Evolutionary conservation across 2,797 vertebrate genomes (phyloP).

Genomic region (Fistularia tabacaria): DNA sequence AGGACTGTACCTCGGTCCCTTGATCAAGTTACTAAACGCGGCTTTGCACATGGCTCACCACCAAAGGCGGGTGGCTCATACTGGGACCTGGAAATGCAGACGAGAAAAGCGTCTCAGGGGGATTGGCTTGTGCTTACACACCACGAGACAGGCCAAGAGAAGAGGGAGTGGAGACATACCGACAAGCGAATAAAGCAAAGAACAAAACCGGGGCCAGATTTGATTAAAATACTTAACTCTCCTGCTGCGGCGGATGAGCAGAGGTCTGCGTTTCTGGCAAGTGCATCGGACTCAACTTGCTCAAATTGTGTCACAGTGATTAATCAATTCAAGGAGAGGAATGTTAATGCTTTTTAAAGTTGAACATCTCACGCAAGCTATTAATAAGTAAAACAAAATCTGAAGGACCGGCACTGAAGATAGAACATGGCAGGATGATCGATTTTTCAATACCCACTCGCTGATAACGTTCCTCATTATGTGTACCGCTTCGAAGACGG

Average conservation of each 20-base stretch:
- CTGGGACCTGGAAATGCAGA: slow-evolving; percentile 67
- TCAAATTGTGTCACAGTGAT: slow-evolving; percentile 32
- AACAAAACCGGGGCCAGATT: slow-evolving; percentile 38
- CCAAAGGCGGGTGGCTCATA: slow-evolving; percentile 63
- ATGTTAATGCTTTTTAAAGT: slow-evolving; percentile 35
- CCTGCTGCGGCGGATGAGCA: too few relatives aligned
- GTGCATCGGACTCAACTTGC: not conserved
- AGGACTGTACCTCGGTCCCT: slow-evolving; percentile 69
- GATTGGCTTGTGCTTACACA: slow-evolving; percentile 69
- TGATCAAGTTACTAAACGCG: slow-evolving; percentile 74
- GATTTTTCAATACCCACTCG: slow-evolving; percentile 48
- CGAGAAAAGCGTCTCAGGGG: slow-evolving; percentile 63
- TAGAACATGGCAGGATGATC: slow-evolving; percentile 48
- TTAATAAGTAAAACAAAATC: slow-evolving; percentile 40
- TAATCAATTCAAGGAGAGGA: slow-evolving; percentile 13
- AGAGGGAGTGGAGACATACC: slow-evolving; percentile 22
- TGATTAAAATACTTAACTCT: too few relatives aligned
- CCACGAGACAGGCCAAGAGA: slow-evolving; percentile 56
- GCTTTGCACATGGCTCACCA: slow-evolving; percentile 71
- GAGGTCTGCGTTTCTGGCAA: too few relatives aligned
- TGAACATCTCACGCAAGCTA: slow-evolving; percentile 48
- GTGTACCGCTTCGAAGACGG: slow-evolving; percentile 49
- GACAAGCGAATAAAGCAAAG: slow-evolving; percentile 31
- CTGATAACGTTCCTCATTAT: slow-evolving; percentile 47
- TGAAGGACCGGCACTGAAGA: slow-evolving; percentile 33